Evolutionary conservation across 2,113 vertebrate genomes (phyloP), one percentile per base, ranked within the genome.

Genomic region (Sylvilagus bachmani): DNA sequence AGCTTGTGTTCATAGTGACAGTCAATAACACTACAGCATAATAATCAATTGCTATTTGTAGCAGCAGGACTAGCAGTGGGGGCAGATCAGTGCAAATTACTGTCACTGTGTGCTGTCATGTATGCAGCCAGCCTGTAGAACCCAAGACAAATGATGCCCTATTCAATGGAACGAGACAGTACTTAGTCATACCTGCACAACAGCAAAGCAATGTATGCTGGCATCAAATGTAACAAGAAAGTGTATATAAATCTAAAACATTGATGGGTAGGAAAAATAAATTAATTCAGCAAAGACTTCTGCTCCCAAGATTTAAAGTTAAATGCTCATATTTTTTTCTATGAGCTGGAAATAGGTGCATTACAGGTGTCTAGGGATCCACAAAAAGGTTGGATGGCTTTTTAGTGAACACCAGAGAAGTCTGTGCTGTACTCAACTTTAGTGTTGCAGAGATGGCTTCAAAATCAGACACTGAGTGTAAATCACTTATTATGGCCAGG

Each of bases 11-110:
- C 98, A 25, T 96, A 95, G 98, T 97, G 98, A 98, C 98, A 99
- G 99, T 99, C 99, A 98, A 99, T 99, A 99, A 98, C 98, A 83
- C 98, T 98, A 98, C 99, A 98, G 99, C 99, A 98, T 99, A 98
- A 99, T 99, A 99, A 99, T 99, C 99, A 99, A 99, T 99, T 98
- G 99, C 99, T 99, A 99, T 99, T 99, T 99, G 99, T 98, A 99
- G 98, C 99, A 99, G 99, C 98, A 95, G 98, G 99, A 98, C 98
- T 97, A 99, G 98, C 98, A 99, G 99, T 99, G 98, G 99, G 98
- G 98, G 98, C 98, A 99, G 99, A 99, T 99, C 99, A 99, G 99
- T 98, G 99, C 98, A 99, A 99, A 99, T 99, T 99, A 99, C 99
- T 99, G 99, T 99, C 99, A 99, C 98, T 38, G 97, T 98, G 98